Evolutionary conservation across 1,140 invertebrate genomes (phyloP).

Genomic region (Chironomus striatipennis): DNA sequence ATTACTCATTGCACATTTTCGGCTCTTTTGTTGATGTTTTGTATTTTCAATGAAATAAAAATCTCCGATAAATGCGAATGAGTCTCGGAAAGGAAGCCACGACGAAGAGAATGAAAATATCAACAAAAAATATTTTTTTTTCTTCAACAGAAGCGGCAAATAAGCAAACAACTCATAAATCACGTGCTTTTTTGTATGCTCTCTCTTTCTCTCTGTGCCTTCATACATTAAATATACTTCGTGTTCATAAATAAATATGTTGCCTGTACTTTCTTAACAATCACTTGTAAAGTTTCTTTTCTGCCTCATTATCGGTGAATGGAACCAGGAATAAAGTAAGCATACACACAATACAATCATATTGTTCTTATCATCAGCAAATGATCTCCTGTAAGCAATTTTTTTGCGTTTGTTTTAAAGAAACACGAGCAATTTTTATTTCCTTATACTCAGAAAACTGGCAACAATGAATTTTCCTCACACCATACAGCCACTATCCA

Average conservation of each 20-base stretch:
- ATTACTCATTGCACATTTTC: background rate
- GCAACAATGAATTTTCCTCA: background rate
- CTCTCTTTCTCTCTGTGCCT: too few species aligned
- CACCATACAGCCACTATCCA: background rate
- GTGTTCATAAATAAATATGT: too few species aligned
- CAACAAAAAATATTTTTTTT: background rate
- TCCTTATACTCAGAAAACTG: background rate
- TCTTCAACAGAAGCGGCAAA: background rate
- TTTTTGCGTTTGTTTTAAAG: background rate
- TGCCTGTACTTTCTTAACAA: too few species aligned
- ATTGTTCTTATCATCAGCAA: background rate
- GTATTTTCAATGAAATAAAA: too few species aligned
- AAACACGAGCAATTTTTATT: background rate
- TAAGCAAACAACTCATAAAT: conserved; percentile 14
- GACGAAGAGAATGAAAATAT: background rate
- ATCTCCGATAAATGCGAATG: too few species aligned
- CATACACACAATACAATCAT: background rate
- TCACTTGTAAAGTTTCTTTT: background rate
- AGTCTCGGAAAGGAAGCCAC: background rate
- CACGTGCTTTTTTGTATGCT: background rate
- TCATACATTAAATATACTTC: too few species aligned
- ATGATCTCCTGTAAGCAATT: background rate
- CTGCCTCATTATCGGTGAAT: background rate
- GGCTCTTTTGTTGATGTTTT: background rate
- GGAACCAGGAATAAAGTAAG: background rate